Evolutionary conservation across 2,888 invertebrate genomes (phyloP).

Genomic region (Nephrotoma guestfalica): DNA sequence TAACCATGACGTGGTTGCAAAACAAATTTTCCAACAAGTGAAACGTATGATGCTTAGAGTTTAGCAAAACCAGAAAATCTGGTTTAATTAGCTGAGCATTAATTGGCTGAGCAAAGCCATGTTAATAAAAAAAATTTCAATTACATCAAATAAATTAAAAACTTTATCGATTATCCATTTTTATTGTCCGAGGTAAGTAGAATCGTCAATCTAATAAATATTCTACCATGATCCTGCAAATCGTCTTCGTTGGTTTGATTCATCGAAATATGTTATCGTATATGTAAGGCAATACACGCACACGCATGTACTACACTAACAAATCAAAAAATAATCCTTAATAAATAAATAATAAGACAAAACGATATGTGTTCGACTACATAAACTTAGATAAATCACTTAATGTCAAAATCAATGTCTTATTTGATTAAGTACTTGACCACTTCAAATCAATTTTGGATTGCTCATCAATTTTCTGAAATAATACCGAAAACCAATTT

Average conservation of each 20-base stretch:
- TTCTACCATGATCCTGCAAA: background rate
- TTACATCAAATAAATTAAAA: background rate
- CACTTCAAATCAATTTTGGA: background rate
- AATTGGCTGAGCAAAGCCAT: background rate
- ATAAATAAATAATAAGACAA: background rate
- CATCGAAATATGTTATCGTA: background rate
- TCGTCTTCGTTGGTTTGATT: background rate
- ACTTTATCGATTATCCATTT: background rate
- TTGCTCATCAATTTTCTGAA: background rate
- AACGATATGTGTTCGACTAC: background rate
- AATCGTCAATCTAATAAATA: background rate
- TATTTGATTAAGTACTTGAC: background rate
- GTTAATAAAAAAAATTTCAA: background rate
- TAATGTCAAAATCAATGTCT: background rate
- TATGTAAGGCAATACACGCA: background rate
- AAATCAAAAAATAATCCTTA: background rate
- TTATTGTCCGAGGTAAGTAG: background rate
- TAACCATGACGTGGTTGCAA: too few relatives aligned
- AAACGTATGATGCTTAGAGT: too few relatives aligned
- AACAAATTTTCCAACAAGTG: too few relatives aligned
- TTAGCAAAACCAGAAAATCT: background rate
- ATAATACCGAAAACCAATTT: background rate
- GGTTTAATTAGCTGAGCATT: background rate
- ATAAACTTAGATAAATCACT: background rate
- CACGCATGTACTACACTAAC: background rate